Evolutionary conservation across 1,140 invertebrate genomes (phyloP).

Genomic region (Atta texana): DNA sequence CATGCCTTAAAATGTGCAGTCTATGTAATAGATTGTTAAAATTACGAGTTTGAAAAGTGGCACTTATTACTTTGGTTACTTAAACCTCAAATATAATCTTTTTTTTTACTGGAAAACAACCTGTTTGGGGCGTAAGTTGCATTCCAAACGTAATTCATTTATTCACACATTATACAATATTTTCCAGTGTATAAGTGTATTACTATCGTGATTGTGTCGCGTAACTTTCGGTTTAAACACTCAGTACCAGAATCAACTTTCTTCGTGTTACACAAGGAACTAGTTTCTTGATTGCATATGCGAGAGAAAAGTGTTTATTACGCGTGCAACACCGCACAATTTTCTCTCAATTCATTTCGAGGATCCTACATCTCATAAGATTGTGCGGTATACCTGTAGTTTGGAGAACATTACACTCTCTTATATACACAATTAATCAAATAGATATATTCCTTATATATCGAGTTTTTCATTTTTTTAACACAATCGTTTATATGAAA

Average conservation of each 20-base stretch:
- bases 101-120: background rate
- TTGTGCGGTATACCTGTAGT: background rate
- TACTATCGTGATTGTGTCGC: conserved; percentile 67
- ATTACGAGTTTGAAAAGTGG: background rate
- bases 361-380: background rate
- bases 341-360: conserved; percentile 55
- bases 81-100: background rate
- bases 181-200: conserved; percentile 1
- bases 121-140: background rate
- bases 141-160: conserved; percentile 15
- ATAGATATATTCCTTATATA: background rate
- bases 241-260: conserved; percentile 75
- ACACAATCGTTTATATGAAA: background rate
- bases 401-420: background rate
- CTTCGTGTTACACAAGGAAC: conserved; percentile 82
- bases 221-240: conserved; percentile 59
- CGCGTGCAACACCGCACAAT: conserved; percentile 6
- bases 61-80: background rate
- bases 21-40: background rate
- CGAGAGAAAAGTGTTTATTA: conserved; percentile 63
- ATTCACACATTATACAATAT: conserved; percentile 62
- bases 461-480: background rate
- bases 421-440: conserved; percentile 11
- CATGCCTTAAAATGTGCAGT: background rate
- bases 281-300: conserved; percentile 68